These are phyloP conservation scores for Erethizon dorsatum DNA, from an alignment of 2,797 vertebrate genomes.

Conservation along the genomic window DNA sequence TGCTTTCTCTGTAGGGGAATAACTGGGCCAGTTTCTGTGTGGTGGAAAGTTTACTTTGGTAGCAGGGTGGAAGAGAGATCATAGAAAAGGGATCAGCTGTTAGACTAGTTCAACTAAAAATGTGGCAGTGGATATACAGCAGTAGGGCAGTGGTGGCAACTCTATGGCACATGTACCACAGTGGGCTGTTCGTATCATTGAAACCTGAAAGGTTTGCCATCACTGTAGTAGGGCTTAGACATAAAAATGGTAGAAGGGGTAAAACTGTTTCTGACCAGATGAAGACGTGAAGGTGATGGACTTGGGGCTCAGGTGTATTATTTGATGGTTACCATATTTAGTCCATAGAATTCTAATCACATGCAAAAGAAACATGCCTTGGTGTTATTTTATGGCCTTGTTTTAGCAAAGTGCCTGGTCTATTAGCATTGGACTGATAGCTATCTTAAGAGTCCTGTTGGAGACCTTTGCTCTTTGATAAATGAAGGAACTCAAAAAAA, in stretches of 20 bases:
- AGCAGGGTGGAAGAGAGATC: neutral
- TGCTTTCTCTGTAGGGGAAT: neutral
- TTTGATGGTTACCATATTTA: neutral
- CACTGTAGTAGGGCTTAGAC: neutral
- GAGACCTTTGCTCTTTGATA: neutral
- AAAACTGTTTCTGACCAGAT: neutral
- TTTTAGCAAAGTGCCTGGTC: neutral
- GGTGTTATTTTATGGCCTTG: neutral
- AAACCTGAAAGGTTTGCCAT: neutral
- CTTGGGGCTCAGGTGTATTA: neutral
- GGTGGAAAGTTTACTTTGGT: neutral
- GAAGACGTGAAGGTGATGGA: neutral
- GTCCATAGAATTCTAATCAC: neutral
- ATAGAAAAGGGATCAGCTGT: neutral
- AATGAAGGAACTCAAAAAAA: constrained; percentile 15
- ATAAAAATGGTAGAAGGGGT: neutral
- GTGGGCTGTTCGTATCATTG: neutral
- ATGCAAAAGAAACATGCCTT: neutral
- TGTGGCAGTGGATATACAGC: neutral
- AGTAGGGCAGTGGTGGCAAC: neutral
- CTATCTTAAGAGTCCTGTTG: neutral
- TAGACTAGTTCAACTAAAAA: neutral
- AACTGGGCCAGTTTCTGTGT: neutral
- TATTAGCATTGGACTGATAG: neutral
- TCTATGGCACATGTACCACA: neutral